Evolutionary conservation across 1,140 invertebrate species (phyloP).

Genomic region (Bombyx mori): DNA sequence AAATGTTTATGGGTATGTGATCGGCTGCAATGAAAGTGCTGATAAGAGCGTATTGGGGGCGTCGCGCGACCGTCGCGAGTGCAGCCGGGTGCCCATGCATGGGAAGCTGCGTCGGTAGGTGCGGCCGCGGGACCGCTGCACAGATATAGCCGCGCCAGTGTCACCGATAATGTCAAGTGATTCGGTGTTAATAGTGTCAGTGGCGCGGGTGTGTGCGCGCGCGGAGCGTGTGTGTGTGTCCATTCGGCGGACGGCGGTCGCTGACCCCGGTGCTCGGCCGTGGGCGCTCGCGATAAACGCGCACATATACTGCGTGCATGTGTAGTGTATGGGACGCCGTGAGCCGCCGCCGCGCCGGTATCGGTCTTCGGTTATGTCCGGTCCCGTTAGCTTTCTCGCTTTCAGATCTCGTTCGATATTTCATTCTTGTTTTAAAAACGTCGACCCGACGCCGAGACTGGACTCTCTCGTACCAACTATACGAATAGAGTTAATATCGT

Average conservation of each 20-base stretch:
- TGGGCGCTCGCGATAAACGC: conserved; percentile 25
- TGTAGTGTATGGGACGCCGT: conserved; percentile 1
- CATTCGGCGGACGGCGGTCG: conserved; percentile 23
- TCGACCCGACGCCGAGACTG: neutral
- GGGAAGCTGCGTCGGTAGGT: too few relatives aligned
- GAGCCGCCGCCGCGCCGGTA: conserved; percentile 10
- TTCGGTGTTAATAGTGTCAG: conserved; percentile 1
- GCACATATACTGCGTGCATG: conserved; percentile 4
- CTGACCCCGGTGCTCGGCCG: conserved; percentile 20
- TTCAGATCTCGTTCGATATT: conserved; percentile 25
- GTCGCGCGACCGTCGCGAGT: too few relatives aligned
- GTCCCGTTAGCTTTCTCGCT: conserved; percentile 32
- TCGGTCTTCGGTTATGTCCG: conserved; percentile 17
- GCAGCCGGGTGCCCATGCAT: too few relatives aligned
- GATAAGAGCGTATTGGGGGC: too few relatives aligned
- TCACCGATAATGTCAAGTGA: too few relatives aligned
- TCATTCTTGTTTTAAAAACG: conserved; percentile 22
- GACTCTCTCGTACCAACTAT: conserved; percentile 4
- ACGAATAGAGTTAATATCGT: too few relatives aligned
- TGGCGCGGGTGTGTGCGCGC: conserved; percentile 8
- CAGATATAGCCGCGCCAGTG: too few relatives aligned
- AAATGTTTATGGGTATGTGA: too few relatives aligned
- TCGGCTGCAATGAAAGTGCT: too few relatives aligned
- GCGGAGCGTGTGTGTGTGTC: conserved; percentile 10
- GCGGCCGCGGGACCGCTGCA: too few relatives aligned